Base-by-base conservation (phyloP, 2,888 invertebrate species). In the Sinopyrophorus schimmeli region DNA sequence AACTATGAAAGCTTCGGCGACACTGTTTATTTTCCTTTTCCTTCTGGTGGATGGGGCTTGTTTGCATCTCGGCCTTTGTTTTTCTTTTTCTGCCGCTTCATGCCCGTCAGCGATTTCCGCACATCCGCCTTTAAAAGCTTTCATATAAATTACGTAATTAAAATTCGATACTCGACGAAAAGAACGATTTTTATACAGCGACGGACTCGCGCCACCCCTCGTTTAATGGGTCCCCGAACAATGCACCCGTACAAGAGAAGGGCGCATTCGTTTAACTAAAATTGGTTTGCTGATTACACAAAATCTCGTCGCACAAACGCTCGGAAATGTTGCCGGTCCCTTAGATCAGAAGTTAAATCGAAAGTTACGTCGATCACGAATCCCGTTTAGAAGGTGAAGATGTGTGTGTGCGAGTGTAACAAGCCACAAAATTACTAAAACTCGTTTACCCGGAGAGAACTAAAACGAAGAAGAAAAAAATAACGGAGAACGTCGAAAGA, bases 151-250 rank as follows among this genome's bases (percentile, higher is more conserved):
- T 47, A 50, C 43, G 28, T 55, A 55, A 55, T 56, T 51, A 54
- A 56, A 56, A 56, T 54, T 56, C 56, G 54, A 56, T 56, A 54
- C 28, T 21, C 23, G 15, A 10, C 17, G 28, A 50, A 50, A 50
- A 27, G 39, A 28, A 27, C 39, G 24, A 32, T 30, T 31, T 39
- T 27, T 47, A 18, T 26, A 23, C 3, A 14, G 24, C 31, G 23
- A 41, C 32, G 20, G 32, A 32, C n/a, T 42, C 11, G n/a, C n/a
- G 32, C 18, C 34, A 21, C 46, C 46, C 46, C 46, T 12, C n/a
- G 28, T 23, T 30, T 38, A 28, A 38, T 38, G 17, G 21, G 37
- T 28, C 28, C 37, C 20, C 11, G 34, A 42, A 42, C 42, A 39
- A 39, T 39, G 23, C 18, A 18, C 18, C 11, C 27, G 7, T 28